A percentile compares a stretch with the other conserved stretches of the same genome.
phyloP scores from a whole-genome alignment of 2,888 invertebrate genomes.

The Chloroclystis v-ata region DNA sequence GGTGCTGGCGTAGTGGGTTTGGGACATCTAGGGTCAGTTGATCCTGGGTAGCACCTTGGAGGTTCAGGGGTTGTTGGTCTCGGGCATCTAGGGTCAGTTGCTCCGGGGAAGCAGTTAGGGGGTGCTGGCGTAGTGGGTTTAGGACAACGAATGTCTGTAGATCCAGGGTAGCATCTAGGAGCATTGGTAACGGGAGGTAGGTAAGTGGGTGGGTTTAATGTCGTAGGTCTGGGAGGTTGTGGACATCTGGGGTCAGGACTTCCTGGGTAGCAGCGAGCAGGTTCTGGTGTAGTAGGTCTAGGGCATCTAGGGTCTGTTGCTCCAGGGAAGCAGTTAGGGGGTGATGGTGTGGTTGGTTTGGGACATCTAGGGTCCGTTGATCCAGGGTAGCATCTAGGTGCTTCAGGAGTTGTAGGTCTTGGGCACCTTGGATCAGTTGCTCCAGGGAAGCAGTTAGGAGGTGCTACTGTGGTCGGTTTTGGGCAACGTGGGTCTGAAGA shows the following conservation, averaged over 20 bases:
- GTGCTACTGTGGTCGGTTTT: constrained; percentile 18
- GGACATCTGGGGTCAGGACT: constrained; percentile 29
- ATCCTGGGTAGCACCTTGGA: constrained; percentile 44
- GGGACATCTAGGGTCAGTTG: constrained; percentile 33
- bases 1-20: constrained; percentile 31
- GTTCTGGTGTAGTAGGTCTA: constrained; percentile 26
- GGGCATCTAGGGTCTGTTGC: constrained; percentile 43
- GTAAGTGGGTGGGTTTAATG: constrained; percentile 27
- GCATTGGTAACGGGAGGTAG: background rate
- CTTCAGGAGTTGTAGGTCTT: constrained; percentile 37
- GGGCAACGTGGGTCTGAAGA: constrained; percentile 34
- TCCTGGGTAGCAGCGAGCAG: constrained; percentile 27
- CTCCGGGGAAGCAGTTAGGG: constrained; percentile 23
- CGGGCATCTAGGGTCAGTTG: constrained; percentile 20
- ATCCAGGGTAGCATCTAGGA: constrained; percentile 31
- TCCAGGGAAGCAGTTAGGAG: constrained; percentile 50
- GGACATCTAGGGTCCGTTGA: constrained; percentile 30
- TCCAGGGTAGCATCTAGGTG: constrained; percentile 34
- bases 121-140: constrained; percentile 35
- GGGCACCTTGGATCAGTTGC: constrained; percentile 44
- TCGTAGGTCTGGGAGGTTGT: constrained; percentile 31
- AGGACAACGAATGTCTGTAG: constrained; percentile 28
- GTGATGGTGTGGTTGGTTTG: constrained; percentile 27
- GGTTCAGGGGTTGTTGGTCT: constrained; percentile 29
- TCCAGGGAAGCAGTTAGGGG: constrained; percentile 26